Conservation (phyloP, 2,113 vertebrate species). For the Sturnira hondurensis region DNA sequence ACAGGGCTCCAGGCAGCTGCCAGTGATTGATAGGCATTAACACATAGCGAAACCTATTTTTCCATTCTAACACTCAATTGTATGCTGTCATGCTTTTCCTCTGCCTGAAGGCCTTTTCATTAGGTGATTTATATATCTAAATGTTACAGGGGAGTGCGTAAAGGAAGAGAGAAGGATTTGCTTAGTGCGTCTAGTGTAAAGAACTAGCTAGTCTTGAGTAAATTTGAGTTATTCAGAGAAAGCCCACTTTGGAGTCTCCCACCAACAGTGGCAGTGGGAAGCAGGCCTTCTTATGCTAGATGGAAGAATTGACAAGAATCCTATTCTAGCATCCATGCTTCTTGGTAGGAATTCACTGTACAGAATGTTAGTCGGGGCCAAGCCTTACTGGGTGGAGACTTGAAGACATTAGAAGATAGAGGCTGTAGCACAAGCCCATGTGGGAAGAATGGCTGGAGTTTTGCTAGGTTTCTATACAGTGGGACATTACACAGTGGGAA, state of each 20-base stretch:
- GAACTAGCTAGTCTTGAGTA: not conserved
- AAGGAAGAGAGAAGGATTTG: not conserved
- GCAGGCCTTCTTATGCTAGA: not conserved
- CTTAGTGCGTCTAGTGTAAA: not conserved
- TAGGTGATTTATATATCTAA: not conserved
- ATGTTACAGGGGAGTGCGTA: not conserved
- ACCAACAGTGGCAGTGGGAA: not conserved
- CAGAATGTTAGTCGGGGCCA: not conserved
- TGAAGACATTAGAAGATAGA: not conserved
- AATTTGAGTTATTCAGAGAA: not conserved
- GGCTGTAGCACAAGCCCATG: not conserved
- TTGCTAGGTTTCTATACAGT: not conserved
- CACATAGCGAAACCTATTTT: not conserved
- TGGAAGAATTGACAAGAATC: not conserved
- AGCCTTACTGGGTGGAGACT: not conserved
- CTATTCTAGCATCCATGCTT: not conserved
- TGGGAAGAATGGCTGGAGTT: not conserved
- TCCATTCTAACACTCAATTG: not conserved
- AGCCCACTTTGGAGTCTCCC: not conserved
- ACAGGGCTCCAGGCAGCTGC: not conserved
- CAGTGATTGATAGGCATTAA: not conserved
- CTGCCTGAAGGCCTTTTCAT: not conserved
- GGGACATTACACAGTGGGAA: not conserved
- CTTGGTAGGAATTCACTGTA: not conserved
- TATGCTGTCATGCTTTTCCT: not conserved